Conservation (phyloP, 2,888 invertebrate genomes). For the Rhorus exstirpatorius region DNA sequence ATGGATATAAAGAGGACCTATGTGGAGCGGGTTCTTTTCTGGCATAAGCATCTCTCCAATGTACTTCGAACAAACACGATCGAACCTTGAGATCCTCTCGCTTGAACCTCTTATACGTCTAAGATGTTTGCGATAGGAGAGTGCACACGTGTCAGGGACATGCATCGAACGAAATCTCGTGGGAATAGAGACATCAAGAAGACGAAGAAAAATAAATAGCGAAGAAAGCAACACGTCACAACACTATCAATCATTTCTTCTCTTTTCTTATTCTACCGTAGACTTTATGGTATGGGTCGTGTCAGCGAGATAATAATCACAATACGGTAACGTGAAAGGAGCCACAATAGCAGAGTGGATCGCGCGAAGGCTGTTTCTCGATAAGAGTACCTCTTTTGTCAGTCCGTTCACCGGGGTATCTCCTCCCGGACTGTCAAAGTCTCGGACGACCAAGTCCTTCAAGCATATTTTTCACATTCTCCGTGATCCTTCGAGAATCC, state of each 20-base stretch:
- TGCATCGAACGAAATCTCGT: conserved; percentile 18
- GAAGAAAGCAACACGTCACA: background rate
- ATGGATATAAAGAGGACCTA: conserved; percentile 5
- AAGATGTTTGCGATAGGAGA: conserved; percentile 43
- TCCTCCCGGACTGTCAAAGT: conserved; percentile 6
- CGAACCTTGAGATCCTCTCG: conserved; percentile 10
- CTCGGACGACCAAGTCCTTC: too few relatives aligned
- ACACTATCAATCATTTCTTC: background rate
- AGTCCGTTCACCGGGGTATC: background rate
- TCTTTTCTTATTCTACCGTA: background rate
- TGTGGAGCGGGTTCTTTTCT: background rate
- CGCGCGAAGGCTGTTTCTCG: conserved; percentile 33
- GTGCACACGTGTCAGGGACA: conserved; percentile 30
- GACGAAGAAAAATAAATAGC: conserved; percentile 8
- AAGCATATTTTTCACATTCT: conserved; percentile 46
- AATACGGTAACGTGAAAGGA: background rate
- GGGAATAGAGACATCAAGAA: conserved; percentile 27
- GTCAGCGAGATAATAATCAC: conserved; percentile 19
- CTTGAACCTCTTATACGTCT: background rate
- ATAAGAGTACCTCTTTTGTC: conserved; percentile 58
- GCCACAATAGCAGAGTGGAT: background rate
- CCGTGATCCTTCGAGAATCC: conserved; percentile 44
- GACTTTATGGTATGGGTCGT: background rate
- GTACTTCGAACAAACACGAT: conserved; percentile 26
- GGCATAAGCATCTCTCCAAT: background rate